phyloP scores from a whole-genome alignment of 2,113 vertebrate species.

The Rhinolophus ferrumequinum region DNA sequence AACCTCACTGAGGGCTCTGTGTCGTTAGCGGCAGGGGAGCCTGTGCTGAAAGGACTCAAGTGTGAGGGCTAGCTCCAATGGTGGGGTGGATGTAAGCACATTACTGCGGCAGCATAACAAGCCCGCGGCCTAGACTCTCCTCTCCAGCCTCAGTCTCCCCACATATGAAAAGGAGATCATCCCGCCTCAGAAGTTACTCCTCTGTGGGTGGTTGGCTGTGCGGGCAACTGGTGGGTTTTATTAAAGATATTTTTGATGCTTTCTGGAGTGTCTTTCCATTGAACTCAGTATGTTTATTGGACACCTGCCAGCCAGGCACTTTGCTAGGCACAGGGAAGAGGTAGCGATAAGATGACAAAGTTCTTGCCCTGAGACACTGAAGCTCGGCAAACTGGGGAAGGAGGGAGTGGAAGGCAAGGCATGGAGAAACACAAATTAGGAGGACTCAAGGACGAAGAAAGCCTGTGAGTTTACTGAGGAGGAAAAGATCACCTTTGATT shows the following conservation, averaged over 20 bases:
- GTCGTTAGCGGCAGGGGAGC: no score
- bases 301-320: neutral
- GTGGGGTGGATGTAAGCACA: rapidly evolving
- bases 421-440: neutral
- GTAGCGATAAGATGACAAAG: neutral
- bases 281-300: neutral
- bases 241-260: neutral
- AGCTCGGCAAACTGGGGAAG: neutral
- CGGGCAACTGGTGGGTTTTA: neutral
- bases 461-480: neutral
- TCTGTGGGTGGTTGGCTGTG: neutral
- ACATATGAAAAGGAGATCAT: neutral
- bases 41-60: neutral
- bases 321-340: neutral
- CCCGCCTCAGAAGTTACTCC: neutral
- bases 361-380: neutral
- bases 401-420: neutral
- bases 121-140: neutral
- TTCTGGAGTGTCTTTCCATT: neutral
- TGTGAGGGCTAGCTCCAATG: neutral
- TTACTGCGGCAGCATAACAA: neutral
- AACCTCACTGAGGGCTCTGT: neutral
- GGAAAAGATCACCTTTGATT: neutral
- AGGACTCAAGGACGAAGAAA: neutral
- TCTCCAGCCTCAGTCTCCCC: neutral